phyloP scores from a whole-genome alignment of 2,797 vertebrate genomes.

The Pipistrellus pipistrellus region DNA sequence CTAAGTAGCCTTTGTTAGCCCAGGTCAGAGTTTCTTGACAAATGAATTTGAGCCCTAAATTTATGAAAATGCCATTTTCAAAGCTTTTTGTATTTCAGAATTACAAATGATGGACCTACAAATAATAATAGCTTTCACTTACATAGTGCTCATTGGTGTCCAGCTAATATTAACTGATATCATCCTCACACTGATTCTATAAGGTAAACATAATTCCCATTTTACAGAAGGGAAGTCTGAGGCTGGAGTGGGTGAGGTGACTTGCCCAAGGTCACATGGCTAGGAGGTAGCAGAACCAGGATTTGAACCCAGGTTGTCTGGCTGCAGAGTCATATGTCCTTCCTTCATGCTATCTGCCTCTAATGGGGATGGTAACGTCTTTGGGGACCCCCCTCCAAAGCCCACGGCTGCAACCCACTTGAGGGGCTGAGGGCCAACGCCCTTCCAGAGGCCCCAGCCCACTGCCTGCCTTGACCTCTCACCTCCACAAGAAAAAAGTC shows the following conservation, averaged over 20 bases:
- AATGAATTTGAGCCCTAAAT: not conserved
- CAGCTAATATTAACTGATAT: not conserved
- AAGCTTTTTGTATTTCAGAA: slow-evolving; percentile 3
- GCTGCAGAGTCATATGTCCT: not conserved
- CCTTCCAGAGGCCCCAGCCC: not conserved
- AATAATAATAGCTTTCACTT: not conserved
- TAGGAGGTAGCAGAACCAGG: not conserved
- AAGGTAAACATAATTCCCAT: not conserved
- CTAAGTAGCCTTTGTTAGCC: not conserved
- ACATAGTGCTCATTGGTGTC: not conserved
- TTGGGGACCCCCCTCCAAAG: not conserved
- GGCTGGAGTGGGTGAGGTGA: not conserved
- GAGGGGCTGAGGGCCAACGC: not conserved
- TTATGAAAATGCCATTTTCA: not conserved
- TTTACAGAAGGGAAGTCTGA: not conserved
- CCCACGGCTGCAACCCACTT: not conserved
- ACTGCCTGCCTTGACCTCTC: not conserved
- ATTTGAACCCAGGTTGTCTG: not conserved
- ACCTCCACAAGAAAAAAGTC: slow-evolving; percentile 82
- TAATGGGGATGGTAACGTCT: not conserved
- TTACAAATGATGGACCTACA: not conserved
- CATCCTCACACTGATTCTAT: not conserved
- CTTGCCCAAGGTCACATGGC: not conserved
- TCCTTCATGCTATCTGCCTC: not conserved
- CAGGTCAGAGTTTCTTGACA: not conserved